Evolutionary conservation across 2,888 invertebrate species (phyloP), one percentile per base, ranked within the genome.

Genomic region (Hesperia comma): DNA sequence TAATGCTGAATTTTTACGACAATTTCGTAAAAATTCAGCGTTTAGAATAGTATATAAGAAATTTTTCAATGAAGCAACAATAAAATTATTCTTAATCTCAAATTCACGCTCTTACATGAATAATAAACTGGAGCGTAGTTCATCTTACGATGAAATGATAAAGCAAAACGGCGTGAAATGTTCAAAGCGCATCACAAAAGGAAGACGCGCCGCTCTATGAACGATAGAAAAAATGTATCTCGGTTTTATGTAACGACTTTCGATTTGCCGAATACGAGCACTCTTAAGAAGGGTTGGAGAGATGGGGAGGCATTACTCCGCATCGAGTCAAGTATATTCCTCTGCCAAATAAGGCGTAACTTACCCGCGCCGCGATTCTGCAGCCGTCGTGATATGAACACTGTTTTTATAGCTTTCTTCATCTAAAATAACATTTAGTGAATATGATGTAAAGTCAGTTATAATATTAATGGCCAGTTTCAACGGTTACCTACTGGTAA

Each of bases 261-360:
- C 88, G 87, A 89, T 89, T 90, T 87, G 85, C 83, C 83, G 84
- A 83, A 81, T 84, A 85, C 82, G 82, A 89, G 87, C 81, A 84
- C 87, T 82, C 85, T 88, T 77, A 76, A 84, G 81, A 85, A 86
- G 88, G 87, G 87, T 87, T 87, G 82, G 80, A 80, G 78, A 77
- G 81, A 68, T 60, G 67, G 83, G 84, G 84, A 80, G 84, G 83
- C 84, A 87, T 86, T 87, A 84, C 85, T 84, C 80, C 82, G 82
- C 85, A 81, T 79, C 79, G 79, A 80, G 81, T 86, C 81, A 79
- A 87, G 86, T 82, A 84, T 80, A 82, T 85, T 84, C 85, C 82
- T 82, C 84, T 83, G 80, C 82, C 83, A 88, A 90, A 90, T 89
- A 89, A 87, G 84, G 90, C 88, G 88, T 87, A 86, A 87, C 87